Conservation (phyloP, 2,797 vertebrate genomes). For the Microchirus variegatus region DNA sequence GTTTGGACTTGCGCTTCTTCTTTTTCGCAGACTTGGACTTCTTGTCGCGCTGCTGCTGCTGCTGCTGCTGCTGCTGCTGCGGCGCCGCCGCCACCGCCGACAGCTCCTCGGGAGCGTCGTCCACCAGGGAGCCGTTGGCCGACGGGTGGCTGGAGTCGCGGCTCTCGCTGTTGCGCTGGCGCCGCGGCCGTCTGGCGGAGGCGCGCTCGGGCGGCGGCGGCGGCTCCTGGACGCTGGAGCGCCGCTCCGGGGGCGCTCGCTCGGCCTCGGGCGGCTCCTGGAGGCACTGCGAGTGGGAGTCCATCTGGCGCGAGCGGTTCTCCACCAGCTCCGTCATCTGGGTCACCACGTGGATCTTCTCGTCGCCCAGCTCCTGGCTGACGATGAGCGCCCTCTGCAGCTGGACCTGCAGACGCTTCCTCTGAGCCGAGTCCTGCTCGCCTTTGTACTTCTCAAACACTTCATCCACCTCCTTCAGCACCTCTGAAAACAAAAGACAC, state of each 20-base stretch:
- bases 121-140: constrained; percentile 88
- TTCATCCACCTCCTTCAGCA: constrained; percentile 95
- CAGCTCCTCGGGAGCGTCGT: constrained; percentile 87
- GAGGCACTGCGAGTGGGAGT: constrained; percentile 90
- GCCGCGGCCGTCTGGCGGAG: constrained; percentile 87
- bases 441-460: constrained; percentile 93
- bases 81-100: no score
- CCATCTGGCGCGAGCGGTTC: constrained; percentile 95
- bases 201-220: constrained; percentile 84
- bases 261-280: constrained; percentile 88
- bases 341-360: constrained; percentile 97
- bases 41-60: no score
- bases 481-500: constrained; percentile 81
- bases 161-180: constrained; percentile 94
- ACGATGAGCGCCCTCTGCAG: constrained; percentile 93
- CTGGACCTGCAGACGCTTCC: constrained; percentile 92
- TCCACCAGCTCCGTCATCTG: constrained; percentile 97
- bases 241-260: constrained; percentile 71
- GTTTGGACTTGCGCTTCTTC: constrained; percentile 96
- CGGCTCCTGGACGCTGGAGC: constrained; percentile 52
- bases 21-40: constrained; percentile 96
- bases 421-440: constrained; percentile 89
- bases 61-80: no score
- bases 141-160: constrained; percentile 91
- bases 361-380: constrained; percentile 96